Evolutionary conservation across 2,797 vertebrate genomes (phyloP), one percentile per base, ranked within the genome.

Genomic region (Oreochromis grahami): DNA sequence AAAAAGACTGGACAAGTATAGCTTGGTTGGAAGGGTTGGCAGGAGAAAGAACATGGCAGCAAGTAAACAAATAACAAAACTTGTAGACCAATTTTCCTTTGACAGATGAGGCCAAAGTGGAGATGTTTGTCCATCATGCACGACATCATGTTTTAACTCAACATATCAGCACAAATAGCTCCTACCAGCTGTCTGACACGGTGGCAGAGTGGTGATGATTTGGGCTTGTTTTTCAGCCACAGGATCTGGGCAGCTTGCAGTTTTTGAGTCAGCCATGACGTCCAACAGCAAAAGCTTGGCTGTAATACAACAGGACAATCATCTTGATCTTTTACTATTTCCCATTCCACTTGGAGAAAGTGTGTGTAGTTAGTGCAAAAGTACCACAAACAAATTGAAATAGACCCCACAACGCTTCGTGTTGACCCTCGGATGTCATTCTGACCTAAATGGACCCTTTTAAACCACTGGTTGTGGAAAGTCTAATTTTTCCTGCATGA

Each of bases 301-400:
- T 14, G n/a, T 24, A 41, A 41, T 68, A 14, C n/a, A 68, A 1
- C 36, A 68, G 12, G 63, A 24, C 7, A 0, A 26, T 0, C 52
- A 45, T 70, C 21, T 14, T 26, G 21, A 70, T 45, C 65, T 70
- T 70, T 26, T 43, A 17, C 38, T 43, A 43, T 26, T 11, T 70
- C 0, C 65, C 0, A 0, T 70, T 29, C 65, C 14, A 26, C 8
- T 45, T 17, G 9, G 14, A 70, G 41, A 10, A 70, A 45, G 14
- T 26, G 24, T 43, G 34, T 26, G 63, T 43, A 68, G 36, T 63
- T 36, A 21, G 19, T 13, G 32, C 58, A 12, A 14, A 32, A 32
- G 10, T 63, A 32, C 11, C 0, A 19, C 11, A 38, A 32, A 38
- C 34, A 63, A 21, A 21, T 38, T n/a, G 6, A 65, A 38, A 41